Conservation (phyloP, 2,113 vertebrate genomes). For the Gymnogyps californianus region DNA sequence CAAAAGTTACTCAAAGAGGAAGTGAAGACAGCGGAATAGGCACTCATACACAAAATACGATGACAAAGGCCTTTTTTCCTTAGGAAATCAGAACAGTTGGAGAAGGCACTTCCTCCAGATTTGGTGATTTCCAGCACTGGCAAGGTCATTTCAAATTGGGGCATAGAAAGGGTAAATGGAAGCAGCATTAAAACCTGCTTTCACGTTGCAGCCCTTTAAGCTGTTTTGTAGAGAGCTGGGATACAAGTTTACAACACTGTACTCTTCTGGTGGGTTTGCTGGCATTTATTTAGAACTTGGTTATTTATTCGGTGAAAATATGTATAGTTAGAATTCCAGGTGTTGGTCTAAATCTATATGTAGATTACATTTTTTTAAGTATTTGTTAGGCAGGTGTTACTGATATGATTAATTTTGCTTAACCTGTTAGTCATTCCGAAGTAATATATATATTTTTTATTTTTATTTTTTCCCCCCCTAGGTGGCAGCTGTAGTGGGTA, state of each 20-base stretch:
- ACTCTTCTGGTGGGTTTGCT: not conserved
- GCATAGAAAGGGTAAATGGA: not conserved
- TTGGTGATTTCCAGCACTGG: not conserved
- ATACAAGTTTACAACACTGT: not conserved
- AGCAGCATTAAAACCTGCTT: not conserved
- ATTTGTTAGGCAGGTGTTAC: not conserved
- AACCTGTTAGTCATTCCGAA: not conserved
- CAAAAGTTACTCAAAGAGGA: not conserved
- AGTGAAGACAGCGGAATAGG: not conserved
- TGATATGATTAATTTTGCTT: not conserved
- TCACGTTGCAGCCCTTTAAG: not conserved
- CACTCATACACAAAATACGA: not conserved
- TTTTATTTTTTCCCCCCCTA: not conserved
- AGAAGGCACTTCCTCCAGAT: not conserved
- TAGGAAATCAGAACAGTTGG: not conserved
- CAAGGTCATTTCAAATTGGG: not conserved
- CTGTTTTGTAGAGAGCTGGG: not conserved
- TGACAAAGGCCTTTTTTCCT: not conserved
- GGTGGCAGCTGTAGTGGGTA: conserved; percentile 43
- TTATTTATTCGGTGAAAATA: not conserved
- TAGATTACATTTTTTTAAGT: not conserved
- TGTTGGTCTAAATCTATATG: not conserved
- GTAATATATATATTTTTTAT: not conserved
- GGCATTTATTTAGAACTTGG: not conserved
- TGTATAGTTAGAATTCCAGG: not conserved